Conservation (phyloP, 1,140 invertebrate genomes). For the Drosophila dunni region DNA sequence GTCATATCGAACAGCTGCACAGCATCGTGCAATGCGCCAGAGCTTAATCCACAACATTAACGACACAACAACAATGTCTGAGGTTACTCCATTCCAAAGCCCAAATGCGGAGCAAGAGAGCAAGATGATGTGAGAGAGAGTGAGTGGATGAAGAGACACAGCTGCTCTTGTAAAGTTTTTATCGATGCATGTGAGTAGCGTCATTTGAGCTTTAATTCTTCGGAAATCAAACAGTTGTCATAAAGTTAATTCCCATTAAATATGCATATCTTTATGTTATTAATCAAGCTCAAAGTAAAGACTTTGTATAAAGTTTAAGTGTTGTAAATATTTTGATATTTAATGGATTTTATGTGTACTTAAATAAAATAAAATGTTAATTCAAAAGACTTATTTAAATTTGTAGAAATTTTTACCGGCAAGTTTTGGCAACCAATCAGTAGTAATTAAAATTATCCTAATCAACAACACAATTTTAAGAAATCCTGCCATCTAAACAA, state of each 20-base stretch:
- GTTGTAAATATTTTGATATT: no score
- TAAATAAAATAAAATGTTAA: no score
- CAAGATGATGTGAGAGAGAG: background rate
- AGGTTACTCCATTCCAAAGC: background rate
- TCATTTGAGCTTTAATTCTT: background rate
- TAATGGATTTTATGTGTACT: no score
- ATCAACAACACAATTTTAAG: background rate
- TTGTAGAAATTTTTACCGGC: no score
- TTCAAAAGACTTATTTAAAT: no score
- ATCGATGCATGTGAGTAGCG: background rate
- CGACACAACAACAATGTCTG: conserved; percentile 3
- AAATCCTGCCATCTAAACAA: background rate
- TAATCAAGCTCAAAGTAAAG: no score
- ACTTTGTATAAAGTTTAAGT: no score
- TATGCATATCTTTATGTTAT: no score
- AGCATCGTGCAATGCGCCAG: background rate
- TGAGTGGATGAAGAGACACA: background rate
- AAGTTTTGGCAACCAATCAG: background rate
- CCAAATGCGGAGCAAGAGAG: background rate
- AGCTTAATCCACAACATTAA: background rate
- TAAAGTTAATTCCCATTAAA: no score
- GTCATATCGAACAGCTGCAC: conserved; percentile 8
- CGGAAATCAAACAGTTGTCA: no score
- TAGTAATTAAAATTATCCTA: background rate
- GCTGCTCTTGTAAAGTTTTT: background rate